phyloP scores from a whole-genome alignment of 2,888 invertebrate species.

The Diaphora mendica region DNA sequence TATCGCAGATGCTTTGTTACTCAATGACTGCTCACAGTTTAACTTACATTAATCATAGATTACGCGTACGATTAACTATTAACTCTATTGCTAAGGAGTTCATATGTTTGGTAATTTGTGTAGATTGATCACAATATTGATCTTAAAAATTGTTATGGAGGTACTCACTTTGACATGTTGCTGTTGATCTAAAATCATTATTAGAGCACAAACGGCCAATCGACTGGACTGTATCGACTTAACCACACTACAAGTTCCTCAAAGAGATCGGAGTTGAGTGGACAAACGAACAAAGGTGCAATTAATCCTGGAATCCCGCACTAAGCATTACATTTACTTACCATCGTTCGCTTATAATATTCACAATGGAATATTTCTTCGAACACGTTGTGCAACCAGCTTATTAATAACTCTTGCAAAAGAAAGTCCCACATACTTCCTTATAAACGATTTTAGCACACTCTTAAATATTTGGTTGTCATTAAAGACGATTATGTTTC shows the following conservation, averaged over 20 bases:
- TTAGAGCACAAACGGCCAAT: conserved; percentile 41
- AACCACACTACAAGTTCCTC: conserved; percentile 55
- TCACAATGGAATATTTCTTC: conserved; percentile 67
- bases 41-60: conserved; percentile 59
- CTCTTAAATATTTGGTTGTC: conserved; percentile 10
- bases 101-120: conserved; percentile 30
- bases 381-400: conserved; percentile 71
- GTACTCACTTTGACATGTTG: conserved; percentile 60
- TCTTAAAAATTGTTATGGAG: conserved; percentile 43
- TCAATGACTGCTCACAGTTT: conserved; percentile 58
- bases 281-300: conserved; percentile 59
- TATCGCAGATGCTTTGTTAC: conserved; percentile 59
- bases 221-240: conserved; percentile 51
- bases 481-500: conserved; percentile 2
- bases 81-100: conserved; percentile 29
- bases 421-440: conserved; percentile 50
- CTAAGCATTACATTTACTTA: conserved; percentile 79
- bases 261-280: conserved; percentile 58
- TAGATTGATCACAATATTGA: conserved; percentile 27
- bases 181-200: conserved; percentile 36
- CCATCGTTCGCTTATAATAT: conserved; percentile 63
- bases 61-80: conserved; percentile 38
- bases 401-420: conserved; percentile 61
- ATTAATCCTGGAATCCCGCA: conserved; percentile 72
- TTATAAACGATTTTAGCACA: conserved; percentile 35